phyloP scores from a whole-genome alignment of 2,797 vertebrate genomes.

The Falco naumanni region DNA sequence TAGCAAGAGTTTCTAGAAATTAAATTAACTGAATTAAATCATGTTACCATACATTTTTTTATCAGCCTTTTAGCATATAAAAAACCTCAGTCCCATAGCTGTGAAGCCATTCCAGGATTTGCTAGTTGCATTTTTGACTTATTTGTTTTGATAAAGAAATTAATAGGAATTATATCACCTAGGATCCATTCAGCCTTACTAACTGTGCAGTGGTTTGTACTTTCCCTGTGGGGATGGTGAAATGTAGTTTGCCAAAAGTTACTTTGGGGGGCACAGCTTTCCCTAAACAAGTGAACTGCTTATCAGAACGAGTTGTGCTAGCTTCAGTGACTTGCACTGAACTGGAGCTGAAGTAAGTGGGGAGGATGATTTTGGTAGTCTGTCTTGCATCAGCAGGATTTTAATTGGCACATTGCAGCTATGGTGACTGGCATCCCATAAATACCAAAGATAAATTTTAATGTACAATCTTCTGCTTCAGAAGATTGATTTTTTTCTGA shows the following conservation, averaged over 20 bases:
- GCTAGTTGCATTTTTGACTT: background rate
- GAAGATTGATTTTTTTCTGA: conserved; percentile 52
- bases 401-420: conserved; percentile 66
- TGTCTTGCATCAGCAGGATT: conserved; percentile 70
- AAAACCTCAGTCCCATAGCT: background rate
- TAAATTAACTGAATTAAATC: background rate
- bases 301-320: conserved; percentile 12
- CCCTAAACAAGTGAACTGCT: background rate
- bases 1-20: background rate
- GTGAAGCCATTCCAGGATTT: background rate
- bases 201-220: background rate
- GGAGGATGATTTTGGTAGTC: conserved; percentile 44
- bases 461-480: conserved; percentile 47
- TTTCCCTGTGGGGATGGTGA: background rate
- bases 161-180: background rate
- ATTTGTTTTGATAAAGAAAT: conserved; percentile 7
- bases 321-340: conserved; percentile 40
- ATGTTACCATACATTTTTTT: background rate
- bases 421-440: conserved; percentile 63
- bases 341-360: conserved; percentile 27
- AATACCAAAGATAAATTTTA: conserved; percentile 70
- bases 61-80: background rate
- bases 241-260: conserved; percentile 19
- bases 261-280: background rate
- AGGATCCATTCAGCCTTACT: background rate